These are phyloP conservation scores for Tachystola acroxantha DNA, from an alignment of 2,888 invertebrate species.

Conservation along the genomic window DNA sequence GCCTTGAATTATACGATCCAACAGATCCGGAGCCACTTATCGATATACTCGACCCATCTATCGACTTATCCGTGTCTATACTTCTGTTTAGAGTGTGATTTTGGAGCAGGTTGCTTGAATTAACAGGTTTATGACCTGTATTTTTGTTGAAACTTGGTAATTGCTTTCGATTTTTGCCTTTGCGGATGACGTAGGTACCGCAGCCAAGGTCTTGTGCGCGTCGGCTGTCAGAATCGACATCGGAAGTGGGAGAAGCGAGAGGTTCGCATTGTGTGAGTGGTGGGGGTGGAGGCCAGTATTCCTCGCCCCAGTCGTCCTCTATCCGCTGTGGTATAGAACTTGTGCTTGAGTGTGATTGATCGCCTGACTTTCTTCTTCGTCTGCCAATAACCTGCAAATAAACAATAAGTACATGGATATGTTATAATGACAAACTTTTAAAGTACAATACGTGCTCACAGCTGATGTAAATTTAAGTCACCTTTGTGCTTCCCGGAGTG, in stretches of 20 bases:
- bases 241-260: conserved; percentile 83
- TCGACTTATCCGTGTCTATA: conserved; percentile 65
- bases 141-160: conserved; percentile 78
- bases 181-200: conserved; percentile 90
- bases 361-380: conserved; percentile 75
- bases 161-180: conserved; percentile 84
- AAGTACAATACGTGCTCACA: background rate
- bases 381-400: conserved; percentile 75
- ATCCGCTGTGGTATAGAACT: conserved; percentile 84
- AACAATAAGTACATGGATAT: conserved; percentile 1
- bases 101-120: conserved; percentile 51
- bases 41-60: conserved; percentile 70
- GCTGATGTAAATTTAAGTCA: conserved; percentile 25
- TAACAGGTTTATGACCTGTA: conserved; percentile 54
- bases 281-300: conserved; percentile 87
- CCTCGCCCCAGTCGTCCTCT: conserved; percentile 79
- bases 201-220: conserved; percentile 57
- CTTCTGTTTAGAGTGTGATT: conserved; percentile 69
- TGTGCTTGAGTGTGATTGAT: conserved; percentile 81
- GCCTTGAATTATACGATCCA: conserved; percentile 79
- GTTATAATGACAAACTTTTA: background rate
- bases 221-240: conserved; percentile 62
- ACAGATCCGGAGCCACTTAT: conserved; percentile 74
- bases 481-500: conserved; percentile 84
- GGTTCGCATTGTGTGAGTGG: conserved; percentile 81